These are phyloP conservation scores for Polyommatus iphigenia DNA, from an alignment of 2,888 invertebrate species.

Conservation along the genomic window DNA sequence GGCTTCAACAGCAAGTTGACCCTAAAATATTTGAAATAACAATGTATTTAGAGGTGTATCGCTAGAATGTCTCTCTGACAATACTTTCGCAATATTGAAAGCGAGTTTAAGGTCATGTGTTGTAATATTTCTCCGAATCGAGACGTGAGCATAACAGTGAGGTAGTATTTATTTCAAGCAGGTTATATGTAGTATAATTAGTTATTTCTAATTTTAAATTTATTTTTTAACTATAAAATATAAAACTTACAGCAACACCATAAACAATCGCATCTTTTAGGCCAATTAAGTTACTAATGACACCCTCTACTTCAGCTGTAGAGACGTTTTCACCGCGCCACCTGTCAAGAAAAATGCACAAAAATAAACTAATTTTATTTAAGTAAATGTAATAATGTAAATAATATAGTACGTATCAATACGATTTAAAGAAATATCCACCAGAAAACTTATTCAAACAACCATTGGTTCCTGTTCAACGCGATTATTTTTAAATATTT, in stretches of 20 bases:
- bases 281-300: conserved; percentile 88
- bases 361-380: not conserved
- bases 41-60: not conserved
- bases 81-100: conserved; percentile 1
- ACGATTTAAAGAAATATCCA: too few species aligned
- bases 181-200: too few species aligned
- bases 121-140: not conserved
- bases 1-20: too few species aligned
- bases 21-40: not conserved
- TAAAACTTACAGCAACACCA: conserved; percentile 87
- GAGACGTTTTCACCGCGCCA: conserved; percentile 99
- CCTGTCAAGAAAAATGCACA: conserved; percentile 52
- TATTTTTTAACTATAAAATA: too few species aligned
- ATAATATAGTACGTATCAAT: too few species aligned
- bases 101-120: not conserved
- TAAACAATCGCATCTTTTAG: conserved; percentile 92
- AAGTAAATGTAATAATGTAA: too few species aligned
- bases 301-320: conserved; percentile 96
- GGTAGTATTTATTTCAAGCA: not conserved
- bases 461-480: too few species aligned
- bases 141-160: not conserved
- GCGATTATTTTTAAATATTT: too few species aligned
- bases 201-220: too few species aligned
- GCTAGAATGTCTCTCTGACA: not conserved
- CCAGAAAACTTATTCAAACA: too few species aligned